phyloP scores from a whole-genome alignment of 2,113 vertebrate species.

The Anseranas semipalmata region DNA sequence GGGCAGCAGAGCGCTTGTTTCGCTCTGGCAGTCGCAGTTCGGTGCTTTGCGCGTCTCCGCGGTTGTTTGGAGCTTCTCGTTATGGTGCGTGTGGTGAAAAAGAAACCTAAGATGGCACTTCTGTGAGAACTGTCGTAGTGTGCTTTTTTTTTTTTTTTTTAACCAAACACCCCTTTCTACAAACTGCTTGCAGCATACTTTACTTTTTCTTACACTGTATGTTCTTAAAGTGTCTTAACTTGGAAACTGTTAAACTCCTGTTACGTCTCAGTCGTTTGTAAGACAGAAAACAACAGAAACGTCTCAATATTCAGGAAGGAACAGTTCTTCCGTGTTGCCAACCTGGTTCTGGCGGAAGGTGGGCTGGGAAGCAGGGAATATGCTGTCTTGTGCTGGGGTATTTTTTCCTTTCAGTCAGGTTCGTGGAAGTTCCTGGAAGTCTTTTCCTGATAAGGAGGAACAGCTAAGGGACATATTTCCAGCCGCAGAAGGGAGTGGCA shows the following conservation, averaged over 20 bases:
- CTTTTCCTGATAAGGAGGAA: neutral
- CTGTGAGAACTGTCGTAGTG: neutral
- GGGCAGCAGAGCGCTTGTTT: accelerated
- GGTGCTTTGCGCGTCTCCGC: accelerated
- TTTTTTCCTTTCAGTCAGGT: neutral
- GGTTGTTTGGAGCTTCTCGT: accelerated
- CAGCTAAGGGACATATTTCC: neutral
- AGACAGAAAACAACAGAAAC: neutral
- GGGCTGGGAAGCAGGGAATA: neutral
- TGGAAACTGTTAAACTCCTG: neutral
- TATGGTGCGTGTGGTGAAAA: accelerated
- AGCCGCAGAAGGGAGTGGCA: neutral
- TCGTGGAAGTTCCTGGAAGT: neutral
- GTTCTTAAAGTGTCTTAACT: neutral
- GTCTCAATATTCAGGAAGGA: neutral
- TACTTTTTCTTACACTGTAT: accelerated
- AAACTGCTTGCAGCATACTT: neutral
- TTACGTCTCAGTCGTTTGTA: accelerated
- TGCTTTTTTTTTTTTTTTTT: neutral
- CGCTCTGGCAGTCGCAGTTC: neutral
- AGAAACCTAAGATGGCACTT: neutral
- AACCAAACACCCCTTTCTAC: neutral
- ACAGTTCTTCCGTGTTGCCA: neutral
- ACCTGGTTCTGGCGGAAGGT: neutral
- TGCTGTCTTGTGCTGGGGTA: neutral